phyloP scores from a whole-genome alignment of 92 coral and sea anemone genomes.

The Hydrozoanthus gracilis region DNA sequence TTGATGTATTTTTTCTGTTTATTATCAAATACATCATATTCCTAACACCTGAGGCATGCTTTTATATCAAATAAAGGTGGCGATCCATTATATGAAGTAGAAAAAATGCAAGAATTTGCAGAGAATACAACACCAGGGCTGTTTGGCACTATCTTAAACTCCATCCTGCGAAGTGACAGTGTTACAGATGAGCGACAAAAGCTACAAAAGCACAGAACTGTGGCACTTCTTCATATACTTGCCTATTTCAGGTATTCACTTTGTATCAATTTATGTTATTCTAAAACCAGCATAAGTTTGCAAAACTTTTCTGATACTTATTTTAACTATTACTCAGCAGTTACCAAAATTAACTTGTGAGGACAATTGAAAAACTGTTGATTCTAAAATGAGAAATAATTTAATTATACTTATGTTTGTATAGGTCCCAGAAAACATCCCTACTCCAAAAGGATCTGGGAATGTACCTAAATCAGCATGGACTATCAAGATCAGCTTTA shows the following conservation, averaged over 20 bases:
- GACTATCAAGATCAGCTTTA: too few relatives aligned
- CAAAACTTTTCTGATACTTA: background rate
- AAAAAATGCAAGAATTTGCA: constrained; percentile 55
- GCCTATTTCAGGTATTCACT: constrained; percentile 66
- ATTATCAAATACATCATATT: too few relatives aligned
- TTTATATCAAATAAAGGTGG: background rate
- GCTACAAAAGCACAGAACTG: constrained; percentile 65
- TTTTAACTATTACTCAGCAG: too few relatives aligned
- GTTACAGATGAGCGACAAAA: constrained; percentile 29
- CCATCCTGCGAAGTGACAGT: constrained; percentile 53
- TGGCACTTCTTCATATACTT: constrained; percentile 62
- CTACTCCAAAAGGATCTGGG: too few relatives aligned
- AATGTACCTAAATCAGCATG: too few relatives aligned
- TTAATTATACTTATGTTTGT: too few relatives aligned
- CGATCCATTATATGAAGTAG: constrained; percentile 37
- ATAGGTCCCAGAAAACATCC: too few relatives aligned
- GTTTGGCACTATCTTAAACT: constrained; percentile 55
- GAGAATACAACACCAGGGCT: constrained; percentile 73
- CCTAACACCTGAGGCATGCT: too few relatives aligned
- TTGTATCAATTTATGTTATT: background rate
- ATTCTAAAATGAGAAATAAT: too few relatives aligned
- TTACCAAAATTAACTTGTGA: too few relatives aligned
- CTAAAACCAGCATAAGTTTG: background rate
- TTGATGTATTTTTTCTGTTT: too few relatives aligned
- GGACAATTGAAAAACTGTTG: too few relatives aligned